phyloP scores from a whole-genome alignment of 2,888 invertebrate species.

The Netelia melanura region DNA sequence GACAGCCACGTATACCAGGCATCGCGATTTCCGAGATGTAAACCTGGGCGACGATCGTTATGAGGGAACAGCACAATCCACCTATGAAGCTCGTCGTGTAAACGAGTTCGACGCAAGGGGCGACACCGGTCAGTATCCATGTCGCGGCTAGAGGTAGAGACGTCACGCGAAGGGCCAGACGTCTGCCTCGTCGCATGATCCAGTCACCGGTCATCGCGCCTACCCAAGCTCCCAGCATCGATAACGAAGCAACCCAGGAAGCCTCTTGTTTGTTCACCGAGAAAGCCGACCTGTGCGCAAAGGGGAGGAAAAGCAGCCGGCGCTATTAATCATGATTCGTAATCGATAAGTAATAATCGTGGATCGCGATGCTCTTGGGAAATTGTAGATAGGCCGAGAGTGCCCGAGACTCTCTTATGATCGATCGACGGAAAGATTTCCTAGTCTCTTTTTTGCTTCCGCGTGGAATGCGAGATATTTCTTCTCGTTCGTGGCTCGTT shows the following conservation, averaged over 20 bases:
- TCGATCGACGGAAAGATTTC: background rate
- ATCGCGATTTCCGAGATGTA: slow-evolving; percentile 97
- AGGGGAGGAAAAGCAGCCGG: slow-evolving; percentile 6
- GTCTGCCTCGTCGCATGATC: slow-evolving; percentile 91
- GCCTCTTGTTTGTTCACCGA: slow-evolving; percentile 91
- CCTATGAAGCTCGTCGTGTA: slow-evolving; percentile 94
- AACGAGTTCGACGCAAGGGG: slow-evolving; percentile 92
- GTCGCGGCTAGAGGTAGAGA: slow-evolving; percentile 92
- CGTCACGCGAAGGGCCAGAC: slow-evolving; percentile 89
- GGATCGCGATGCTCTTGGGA: background rate
- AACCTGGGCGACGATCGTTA: slow-evolving; percentile 92
- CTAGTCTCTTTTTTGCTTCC: background rate
- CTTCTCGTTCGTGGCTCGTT: no score
- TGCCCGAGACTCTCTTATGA: background rate
- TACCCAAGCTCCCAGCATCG: slow-evolving; percentile 92
- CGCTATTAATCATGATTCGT: slow-evolving; percentile 15
- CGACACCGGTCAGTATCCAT: slow-evolving; percentile 93
- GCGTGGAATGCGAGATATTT: no score
- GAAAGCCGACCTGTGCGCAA: slow-evolving; percentile 85
- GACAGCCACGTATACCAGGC: slow-evolving; percentile 93
- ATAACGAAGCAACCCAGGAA: slow-evolving; percentile 93
- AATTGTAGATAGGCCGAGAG: background rate
- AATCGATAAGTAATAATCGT: slow-evolving; percentile 4
- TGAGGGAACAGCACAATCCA: slow-evolving; percentile 92
- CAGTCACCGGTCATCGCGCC: slow-evolving; percentile 93